These are phyloP conservation scores for Nesospiza acunhae DNA, from an alignment of 2,113 vertebrate genomes.

Conservation along the genomic window DNA sequence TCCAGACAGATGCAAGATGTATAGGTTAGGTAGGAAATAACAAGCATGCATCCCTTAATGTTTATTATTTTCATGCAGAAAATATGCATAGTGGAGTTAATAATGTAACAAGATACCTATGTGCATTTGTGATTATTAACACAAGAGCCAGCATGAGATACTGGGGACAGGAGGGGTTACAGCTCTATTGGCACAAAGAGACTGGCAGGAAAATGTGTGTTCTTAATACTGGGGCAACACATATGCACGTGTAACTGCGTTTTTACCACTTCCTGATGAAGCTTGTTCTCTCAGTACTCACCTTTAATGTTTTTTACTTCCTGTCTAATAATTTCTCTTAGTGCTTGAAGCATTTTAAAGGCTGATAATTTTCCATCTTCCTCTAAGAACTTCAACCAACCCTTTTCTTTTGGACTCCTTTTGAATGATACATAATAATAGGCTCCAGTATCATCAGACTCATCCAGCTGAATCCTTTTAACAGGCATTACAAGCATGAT, in stretches of 20 bases:
- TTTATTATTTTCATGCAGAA: not conserved
- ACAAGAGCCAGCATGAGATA: not conserved
- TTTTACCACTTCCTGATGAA: not conserved
- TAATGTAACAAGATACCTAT: not conserved
- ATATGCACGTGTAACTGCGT: not conserved
- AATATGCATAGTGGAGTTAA: not conserved
- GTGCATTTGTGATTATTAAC: not conserved
- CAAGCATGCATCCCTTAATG: not conserved
- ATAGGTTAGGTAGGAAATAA: not conserved
- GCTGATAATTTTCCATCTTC: slow-evolving; percentile 66
- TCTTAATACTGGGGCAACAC: not conserved
- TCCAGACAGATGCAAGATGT: not conserved
- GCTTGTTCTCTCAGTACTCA: slow-evolving; percentile 35
- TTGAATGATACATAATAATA: slow-evolving; percentile 66
- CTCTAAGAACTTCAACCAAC: slow-evolving; percentile 59
- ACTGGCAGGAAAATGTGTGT: not conserved
- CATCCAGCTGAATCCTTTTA: slow-evolving; percentile 58
- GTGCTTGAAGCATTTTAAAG: slow-evolving; percentile 52
- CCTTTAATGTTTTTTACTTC: slow-evolving; percentile 65
- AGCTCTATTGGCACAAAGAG: not conserved
- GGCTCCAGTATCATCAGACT: slow-evolving; percentile 46
- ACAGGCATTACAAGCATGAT: slow-evolving; percentile 72
- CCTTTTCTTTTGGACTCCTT: slow-evolving; percentile 44
- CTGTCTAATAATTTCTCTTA: slow-evolving; percentile 68
- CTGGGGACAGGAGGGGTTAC: not conserved